Conservation (phyloP, 2,797 vertebrate genomes). For the Trichosurus vulpecula region DNA sequence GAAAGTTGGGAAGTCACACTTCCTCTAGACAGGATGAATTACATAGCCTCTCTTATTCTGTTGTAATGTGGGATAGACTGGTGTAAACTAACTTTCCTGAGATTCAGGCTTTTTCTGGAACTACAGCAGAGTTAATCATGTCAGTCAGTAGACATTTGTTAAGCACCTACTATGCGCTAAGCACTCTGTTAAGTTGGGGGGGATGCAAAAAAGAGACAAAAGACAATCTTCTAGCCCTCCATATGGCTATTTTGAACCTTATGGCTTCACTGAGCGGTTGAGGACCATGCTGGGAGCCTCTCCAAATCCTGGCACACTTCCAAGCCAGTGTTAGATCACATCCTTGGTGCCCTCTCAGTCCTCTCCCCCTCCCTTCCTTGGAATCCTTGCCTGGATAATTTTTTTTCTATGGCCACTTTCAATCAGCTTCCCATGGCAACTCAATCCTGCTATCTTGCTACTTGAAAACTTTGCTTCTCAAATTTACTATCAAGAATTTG, state of each 20-base stretch:
- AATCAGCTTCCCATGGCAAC: not conserved
- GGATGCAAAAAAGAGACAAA: not conserved
- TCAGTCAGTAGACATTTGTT: not conserved
- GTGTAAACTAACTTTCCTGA: not conserved
- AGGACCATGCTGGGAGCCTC: not conserved
- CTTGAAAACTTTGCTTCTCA: not conserved
- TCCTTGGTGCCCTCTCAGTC: not conserved
- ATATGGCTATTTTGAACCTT: slow-evolving; percentile 38
- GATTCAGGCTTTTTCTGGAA: not conserved
- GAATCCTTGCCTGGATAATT: not conserved
- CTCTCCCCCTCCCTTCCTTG: not conserved
- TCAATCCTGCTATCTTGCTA: not conserved
- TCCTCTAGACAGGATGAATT: not conserved
- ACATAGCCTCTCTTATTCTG: not conserved
- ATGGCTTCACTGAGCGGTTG: not conserved
- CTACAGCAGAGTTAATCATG: not conserved
- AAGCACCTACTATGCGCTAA: not conserved
- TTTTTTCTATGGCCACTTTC: not conserved
- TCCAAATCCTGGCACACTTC: not conserved
- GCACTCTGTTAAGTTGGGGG: not conserved
- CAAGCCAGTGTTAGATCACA: not conserved
- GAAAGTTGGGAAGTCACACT: not conserved
- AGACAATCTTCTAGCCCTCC: not conserved
- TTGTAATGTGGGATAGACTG: not conserved
- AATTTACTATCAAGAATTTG: not conserved